phyloP scores from a whole-genome alignment of 2,797 vertebrate genomes.

The Xyrichtys novacula region DNA sequence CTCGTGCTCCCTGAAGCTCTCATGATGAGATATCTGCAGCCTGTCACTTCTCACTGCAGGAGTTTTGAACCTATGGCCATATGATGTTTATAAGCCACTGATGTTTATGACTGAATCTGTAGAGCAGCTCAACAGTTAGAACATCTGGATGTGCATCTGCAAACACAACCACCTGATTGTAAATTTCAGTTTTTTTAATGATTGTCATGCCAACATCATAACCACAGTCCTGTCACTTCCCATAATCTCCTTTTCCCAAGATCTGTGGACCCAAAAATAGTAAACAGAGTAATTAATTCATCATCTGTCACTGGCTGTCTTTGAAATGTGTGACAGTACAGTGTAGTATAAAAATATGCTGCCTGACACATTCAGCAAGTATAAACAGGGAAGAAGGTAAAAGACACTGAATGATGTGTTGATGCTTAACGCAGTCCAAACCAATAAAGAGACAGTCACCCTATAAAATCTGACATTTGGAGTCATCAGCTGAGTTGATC shows the following conservation, averaged over 20 bases:
- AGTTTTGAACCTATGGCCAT: constrained; percentile 10
- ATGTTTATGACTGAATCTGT: constrained; percentile 11
- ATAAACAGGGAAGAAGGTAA: constrained; percentile 18
- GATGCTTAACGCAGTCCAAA: constrained; percentile 33
- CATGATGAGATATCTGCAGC: constrained; percentile 27
- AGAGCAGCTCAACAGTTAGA: constrained; percentile 20
- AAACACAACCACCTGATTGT: neutral
- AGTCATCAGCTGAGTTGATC: neutral
- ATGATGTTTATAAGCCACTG: constrained; percentile 28
- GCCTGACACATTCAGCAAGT: constrained; percentile 17
- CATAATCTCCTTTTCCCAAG: neutral
- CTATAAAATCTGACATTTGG: neutral
- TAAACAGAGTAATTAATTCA: constrained; percentile 21
- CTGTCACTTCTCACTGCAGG: constrained; percentile 49
- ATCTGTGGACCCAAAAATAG: constrained; percentile 10
- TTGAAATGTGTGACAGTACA: constrained; percentile 29
- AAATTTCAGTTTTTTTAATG: neutral
- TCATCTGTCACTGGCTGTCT: constrained; percentile 18
- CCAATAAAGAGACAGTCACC: constrained; percentile 20
- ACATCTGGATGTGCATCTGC: neutral
- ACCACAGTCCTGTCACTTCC: constrained; percentile 2
- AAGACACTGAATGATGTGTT: constrained; percentile 14
- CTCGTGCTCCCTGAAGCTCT: constrained; percentile 36
- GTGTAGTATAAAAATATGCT: constrained; percentile 23
- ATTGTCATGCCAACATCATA: neutral